A percentile compares a stretch with the other conserved stretches of the same genome.
Conservation (phyloP, 1,140 invertebrate genomes). For the Leguminivora glycinivorella region DNA sequence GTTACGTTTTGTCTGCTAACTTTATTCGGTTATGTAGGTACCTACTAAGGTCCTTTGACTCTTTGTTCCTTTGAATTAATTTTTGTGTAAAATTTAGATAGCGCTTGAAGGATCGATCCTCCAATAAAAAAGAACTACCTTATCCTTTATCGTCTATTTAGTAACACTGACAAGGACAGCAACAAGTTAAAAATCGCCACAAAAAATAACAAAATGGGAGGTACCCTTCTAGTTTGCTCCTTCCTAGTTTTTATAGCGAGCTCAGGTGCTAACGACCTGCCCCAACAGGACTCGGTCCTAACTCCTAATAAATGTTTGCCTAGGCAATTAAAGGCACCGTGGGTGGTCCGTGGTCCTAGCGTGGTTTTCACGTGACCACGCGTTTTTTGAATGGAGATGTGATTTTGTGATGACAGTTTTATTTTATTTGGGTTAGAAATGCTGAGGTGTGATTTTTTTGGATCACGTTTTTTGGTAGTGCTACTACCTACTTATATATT, state of each 20-base stretch:
- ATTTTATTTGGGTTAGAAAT: constrained; percentile 15
- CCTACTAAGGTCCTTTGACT: too few species aligned
- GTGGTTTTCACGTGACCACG: constrained; percentile 44
- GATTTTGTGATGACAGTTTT: constrained; percentile 41
- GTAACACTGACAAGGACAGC: background rate
- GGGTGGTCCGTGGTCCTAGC: constrained; percentile 54
- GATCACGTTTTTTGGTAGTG: constrained; percentile 25
- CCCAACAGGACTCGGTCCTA: constrained; percentile 42
- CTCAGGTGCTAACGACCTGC: constrained; percentile 40
- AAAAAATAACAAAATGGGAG: constrained; percentile 13
- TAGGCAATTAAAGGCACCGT: constrained; percentile 63
- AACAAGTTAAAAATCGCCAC: background rate
- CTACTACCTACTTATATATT: too few species aligned
- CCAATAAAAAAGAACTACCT: background rate
- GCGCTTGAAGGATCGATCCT: too few species aligned
- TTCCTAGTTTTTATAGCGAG: constrained; percentile 10
- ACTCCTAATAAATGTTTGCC: constrained; percentile 59
- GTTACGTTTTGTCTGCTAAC: too few species aligned
- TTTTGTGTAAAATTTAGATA: too few species aligned
- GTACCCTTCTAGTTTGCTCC: background rate
- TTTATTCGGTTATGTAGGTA: too few species aligned
- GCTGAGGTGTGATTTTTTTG: constrained; percentile 31
- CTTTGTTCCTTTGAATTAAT: too few species aligned
- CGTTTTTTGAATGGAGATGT: constrained; percentile 36
- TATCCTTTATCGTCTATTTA: background rate